Conservation (phyloP, 1,140 invertebrate species). For the Cydia strobilella region DNA sequence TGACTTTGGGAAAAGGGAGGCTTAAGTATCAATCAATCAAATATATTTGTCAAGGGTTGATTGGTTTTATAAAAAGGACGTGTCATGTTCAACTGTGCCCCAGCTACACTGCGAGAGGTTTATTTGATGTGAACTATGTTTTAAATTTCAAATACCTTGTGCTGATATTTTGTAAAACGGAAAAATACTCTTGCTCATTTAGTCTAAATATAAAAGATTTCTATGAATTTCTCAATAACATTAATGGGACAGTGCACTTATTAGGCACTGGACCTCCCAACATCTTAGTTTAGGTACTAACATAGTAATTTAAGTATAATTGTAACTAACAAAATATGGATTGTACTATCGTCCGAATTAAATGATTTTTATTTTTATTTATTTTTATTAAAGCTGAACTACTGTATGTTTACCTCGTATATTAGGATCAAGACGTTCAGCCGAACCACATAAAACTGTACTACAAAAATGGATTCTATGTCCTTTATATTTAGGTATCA, state of each 20-base stretch:
- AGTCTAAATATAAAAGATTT: neutral
- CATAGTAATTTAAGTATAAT: too few species aligned
- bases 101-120: too few species aligned
- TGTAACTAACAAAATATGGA: too few species aligned
- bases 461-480: neutral
- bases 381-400: neutral
- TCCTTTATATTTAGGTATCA: neutral
- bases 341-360: too few species aligned
- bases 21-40: constrained; percentile 5
- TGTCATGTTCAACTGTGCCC: neutral
- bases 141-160: too few species aligned
- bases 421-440: constrained; percentile 13
- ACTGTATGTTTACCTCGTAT: neutral
- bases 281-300: too few species aligned
- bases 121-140: too few species aligned
- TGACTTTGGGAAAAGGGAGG: neutral
- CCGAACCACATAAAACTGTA: neutral
- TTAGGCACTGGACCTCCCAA: too few species aligned
- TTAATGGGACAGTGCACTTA: too few species aligned
- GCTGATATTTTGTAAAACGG: too few species aligned
- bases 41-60: neutral
- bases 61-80: neutral
- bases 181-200: too few species aligned
- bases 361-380: too few species aligned
- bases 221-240: neutral